Conservation (phyloP, 2,113 vertebrate genomes). For the Odocoileus virginianus region DNA sequence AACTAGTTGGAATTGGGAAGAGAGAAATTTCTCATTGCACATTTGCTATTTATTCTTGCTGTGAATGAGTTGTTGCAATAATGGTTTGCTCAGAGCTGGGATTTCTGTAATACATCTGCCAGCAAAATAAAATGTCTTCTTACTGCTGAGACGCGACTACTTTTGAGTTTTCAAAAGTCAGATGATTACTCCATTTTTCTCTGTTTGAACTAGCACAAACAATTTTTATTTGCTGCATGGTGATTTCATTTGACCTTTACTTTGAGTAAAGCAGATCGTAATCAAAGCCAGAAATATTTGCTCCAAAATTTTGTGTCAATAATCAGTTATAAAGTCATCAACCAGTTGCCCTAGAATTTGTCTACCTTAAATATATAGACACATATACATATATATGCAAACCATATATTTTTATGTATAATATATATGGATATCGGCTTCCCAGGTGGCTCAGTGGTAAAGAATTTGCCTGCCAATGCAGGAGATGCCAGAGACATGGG, state of each 20-base stretch:
- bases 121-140: neutral
- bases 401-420: neutral
- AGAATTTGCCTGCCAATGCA: neutral
- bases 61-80: neutral
- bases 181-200: neutral
- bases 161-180: neutral
- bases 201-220: neutral
- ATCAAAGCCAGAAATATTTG: neutral
- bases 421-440: neutral
- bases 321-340: neutral
- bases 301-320: neutral
- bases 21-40: conserved; percentile 2
- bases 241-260: neutral
- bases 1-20: neutral
- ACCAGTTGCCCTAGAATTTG: neutral
- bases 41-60: conserved; percentile 11
- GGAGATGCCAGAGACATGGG: neutral
- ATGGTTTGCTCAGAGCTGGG: neutral
- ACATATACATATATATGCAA: neutral
- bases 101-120: neutral
- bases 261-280: neutral
- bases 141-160: neutral
- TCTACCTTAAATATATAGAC: neutral
- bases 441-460: neutral
- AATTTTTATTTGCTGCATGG: neutral